Conservation (phyloP, 1,140 invertebrate species). For the Spodoptera litura region DNA sequence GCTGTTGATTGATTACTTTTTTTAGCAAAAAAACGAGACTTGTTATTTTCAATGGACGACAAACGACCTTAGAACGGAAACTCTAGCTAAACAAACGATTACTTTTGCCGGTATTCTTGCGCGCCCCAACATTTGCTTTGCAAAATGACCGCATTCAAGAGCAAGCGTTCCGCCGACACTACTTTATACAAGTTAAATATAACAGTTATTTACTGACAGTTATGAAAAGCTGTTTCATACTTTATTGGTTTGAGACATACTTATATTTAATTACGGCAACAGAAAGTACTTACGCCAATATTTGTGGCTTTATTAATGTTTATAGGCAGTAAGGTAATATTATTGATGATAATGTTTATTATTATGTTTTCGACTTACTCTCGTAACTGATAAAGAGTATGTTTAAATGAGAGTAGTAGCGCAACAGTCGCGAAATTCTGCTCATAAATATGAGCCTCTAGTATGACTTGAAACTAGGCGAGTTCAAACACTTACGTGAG, state of each 20-base stretch:
- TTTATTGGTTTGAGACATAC: conserved; percentile 10
- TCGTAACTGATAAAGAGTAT: no score
- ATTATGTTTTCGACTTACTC: no score
- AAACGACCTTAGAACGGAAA: conserved; percentile 31
- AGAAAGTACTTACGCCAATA: not conserved
- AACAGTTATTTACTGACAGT: conserved; percentile 8
- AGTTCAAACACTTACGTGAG: no score
- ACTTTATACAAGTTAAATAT: conserved; percentile 19
- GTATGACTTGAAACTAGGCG: no score
- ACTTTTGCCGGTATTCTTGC: conserved; percentile 6
- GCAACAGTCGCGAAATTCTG: no score
- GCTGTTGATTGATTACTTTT: no score
- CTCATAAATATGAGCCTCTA: no score
- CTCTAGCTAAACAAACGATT: conserved; percentile 18
- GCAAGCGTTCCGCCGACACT: conserved; percentile 1
- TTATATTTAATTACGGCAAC: conserved; percentile 14
- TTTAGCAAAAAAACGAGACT: no score
- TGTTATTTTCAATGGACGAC: not conserved
- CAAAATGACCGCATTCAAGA: conserved; percentile 25
- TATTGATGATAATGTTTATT: no score
- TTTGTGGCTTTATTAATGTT: no score
- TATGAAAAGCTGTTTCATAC: conserved; percentile 11
- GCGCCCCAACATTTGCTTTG: conserved; percentile 13
- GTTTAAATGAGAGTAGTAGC: no score
- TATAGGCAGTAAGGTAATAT: no score